Base-by-base conservation (phyloP, 2,888 invertebrate genomes). In the Ophion slaviceki region DNA sequence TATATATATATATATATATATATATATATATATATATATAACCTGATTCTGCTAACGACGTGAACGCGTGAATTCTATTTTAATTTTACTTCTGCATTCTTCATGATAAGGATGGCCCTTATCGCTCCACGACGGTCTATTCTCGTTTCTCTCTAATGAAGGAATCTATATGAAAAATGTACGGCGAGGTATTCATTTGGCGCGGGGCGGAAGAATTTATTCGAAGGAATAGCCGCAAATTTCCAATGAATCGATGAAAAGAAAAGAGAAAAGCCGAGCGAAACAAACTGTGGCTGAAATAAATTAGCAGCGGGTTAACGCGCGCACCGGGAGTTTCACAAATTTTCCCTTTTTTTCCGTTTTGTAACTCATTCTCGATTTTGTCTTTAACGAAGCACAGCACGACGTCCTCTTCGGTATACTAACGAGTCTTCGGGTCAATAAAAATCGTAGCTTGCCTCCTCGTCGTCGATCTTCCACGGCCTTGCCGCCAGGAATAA, bases 351-450 rank as follows among this genome's bases (percentile, higher is more conserved):
- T 72, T 57, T 24, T 71, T 72, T 64, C 36, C 14, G 24, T 24
- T 70, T 36, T 45, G 53, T 47, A 40, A 53, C 62, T 59, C 36
- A 85, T 53, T 82, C 68, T 82, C 84, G 83, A 84, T 87, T 84
- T 84, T 71, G 81, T 85, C 86, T 82, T 82, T 72, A 82, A 82
- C 78, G 79, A 80, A 82, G 83, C 85, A 61, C 87, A 84, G 85
- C 85, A 82, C 74, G 86, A 87, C 87, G 84, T 85, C 86, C 61
- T 76, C 75, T 78, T 75, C 75, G 45, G 61, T 72, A 74, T 75
- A 82, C 83, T 87, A 87, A 83, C 87, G 85, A 87, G 85, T 87
- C 81, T 82, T 77, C 66, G 84, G 82, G 84, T 86, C 80, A 78
- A 87, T 87, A 86, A 86, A 86, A 86, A 84, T 84, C 80, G 75